These are phyloP conservation scores for Tolypeutes matacus DNA, from an alignment of 2,797 vertebrate species.

Conservation along the genomic window DNA sequence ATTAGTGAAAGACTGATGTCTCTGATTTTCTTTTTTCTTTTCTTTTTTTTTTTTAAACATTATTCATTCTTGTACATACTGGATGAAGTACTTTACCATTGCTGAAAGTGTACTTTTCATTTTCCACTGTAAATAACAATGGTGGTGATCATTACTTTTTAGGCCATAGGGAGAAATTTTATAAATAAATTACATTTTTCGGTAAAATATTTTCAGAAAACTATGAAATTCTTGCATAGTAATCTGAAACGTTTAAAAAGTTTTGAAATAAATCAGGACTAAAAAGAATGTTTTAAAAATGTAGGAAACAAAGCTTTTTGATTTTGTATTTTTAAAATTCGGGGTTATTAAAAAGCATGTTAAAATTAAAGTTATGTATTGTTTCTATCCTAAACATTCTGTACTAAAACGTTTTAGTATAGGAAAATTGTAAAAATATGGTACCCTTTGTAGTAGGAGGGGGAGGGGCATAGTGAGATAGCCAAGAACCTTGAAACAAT, in stretches of 20 bases:
- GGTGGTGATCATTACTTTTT: constrained; percentile 48
- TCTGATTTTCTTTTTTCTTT: constrained; percentile 34
- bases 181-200: constrained; percentile 39
- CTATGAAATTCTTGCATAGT: not conserved
- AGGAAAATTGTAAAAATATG: constrained; percentile 35
- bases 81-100: constrained; percentile 52
- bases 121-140: not conserved
- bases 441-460: not conserved
- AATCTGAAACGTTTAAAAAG: not conserved
- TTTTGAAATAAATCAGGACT: constrained; percentile 27
- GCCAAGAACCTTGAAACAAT: not conserved
- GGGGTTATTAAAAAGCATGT: constrained; percentile 10
- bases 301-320: not conserved
- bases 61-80: constrained; percentile 15
- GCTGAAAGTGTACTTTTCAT: constrained; percentile 55
- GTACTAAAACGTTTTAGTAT: constrained; percentile 39
- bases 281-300: constrained; percentile 30
- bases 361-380: constrained; percentile 43
- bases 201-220: constrained; percentile 51
- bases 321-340: not conserved
- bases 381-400: constrained; percentile 36
- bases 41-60: constrained; percentile 44
- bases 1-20: not conserved
- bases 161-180: not conserved
- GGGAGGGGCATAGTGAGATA: not conserved